A percentile compares a stretch with the other conserved stretches of the same genome.
Evolutionary conservation across 2,888 invertebrate species (phyloP).

Genomic region (Eristalis arbustorum): DNA sequence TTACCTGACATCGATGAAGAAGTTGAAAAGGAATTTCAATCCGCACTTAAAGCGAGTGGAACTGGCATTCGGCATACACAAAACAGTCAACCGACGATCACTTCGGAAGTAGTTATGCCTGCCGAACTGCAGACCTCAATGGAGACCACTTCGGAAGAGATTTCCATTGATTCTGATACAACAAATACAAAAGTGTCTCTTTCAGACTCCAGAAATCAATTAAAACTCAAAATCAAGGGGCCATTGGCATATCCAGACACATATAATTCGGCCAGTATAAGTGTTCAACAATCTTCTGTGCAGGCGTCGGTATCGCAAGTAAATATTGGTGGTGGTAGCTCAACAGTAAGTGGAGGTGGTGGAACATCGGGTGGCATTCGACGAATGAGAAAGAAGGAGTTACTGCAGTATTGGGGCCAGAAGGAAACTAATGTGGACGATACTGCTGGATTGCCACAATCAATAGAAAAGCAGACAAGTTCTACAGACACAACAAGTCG

Average conservation of each 20-base stretch:
- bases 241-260: constrained; percentile 89
- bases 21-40: constrained; percentile 88
- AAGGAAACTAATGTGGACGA: constrained; percentile 92
- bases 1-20: constrained; percentile 89
- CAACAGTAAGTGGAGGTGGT: constrained; percentile 71
- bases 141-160: constrained; percentile 80
- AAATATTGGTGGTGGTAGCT: constrained; percentile 54
- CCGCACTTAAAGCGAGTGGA: constrained; percentile 84
- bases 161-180: constrained; percentile 80
- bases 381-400: constrained; percentile 94
- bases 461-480: constrained; percentile 77
- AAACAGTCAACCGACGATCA: constrained; percentile 68
- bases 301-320: constrained; percentile 73
- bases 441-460: constrained; percentile 81
- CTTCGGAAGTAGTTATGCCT: constrained; percentile 75
- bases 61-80: constrained; percentile 75
- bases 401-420: constrained; percentile 91
- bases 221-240: constrained; percentile 95
- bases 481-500: constrained; percentile 80
- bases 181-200: constrained; percentile 86
- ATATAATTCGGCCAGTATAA: constrained; percentile 83
- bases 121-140: constrained; percentile 77
- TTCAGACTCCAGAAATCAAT: constrained; percentile 90
- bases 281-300: constrained; percentile 74
- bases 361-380: constrained; percentile 87